Evolutionary conservation across 2,113 vertebrate genomes (phyloP), one percentile per base, ranked within the genome.

Genomic region (Dissostichus mawsoni): DNA sequence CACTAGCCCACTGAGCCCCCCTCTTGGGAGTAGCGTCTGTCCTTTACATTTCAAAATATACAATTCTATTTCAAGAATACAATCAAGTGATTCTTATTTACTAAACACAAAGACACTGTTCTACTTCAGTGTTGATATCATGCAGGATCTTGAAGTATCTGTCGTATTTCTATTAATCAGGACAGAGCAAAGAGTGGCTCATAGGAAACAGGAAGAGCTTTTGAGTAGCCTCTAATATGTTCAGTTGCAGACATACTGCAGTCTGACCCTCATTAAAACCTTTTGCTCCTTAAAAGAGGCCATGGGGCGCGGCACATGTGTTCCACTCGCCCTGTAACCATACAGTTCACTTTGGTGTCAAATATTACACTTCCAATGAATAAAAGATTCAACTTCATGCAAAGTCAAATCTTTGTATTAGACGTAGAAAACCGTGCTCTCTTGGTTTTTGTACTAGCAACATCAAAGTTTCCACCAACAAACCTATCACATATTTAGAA

Each of bases 221-320:
- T 48, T 62, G 68, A 51, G 33, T 25, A 64, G 58, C 48, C 17
- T 23, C 20, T 25, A 66, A 75, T 74, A 52, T 83, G 74, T 77
- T 64, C 65, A 57, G 74, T 70, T 62, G 70, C 53, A 69, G 61
- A 83, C 68, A 77, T 11, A 1, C 17, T 83, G 69, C 36, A 71
- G 83, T 69, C 68, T 86, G 80, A 78, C 81, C 87, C 78, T 69
- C 78, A 78, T 82, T 85, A 69, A 81, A 71, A 58, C 17, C n/a
- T 50, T 69, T 45, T 61, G 8, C 16, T 55, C 41, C 45, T 69
- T n/a, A 29, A 45, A 56, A 69, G 47, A 59, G 59, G 17, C 70
- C 68, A 58, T 56, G 18, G 73, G n/a, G 62, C 69, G 20, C 11
- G 0, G 58, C 58, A 77, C 45, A 66, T n/a, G 51, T 50, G 53